These are phyloP conservation scores for Porites cylindrica DNA, from an alignment of 92 coral and sea anemone genomes.

Conservation along the genomic window DNA sequence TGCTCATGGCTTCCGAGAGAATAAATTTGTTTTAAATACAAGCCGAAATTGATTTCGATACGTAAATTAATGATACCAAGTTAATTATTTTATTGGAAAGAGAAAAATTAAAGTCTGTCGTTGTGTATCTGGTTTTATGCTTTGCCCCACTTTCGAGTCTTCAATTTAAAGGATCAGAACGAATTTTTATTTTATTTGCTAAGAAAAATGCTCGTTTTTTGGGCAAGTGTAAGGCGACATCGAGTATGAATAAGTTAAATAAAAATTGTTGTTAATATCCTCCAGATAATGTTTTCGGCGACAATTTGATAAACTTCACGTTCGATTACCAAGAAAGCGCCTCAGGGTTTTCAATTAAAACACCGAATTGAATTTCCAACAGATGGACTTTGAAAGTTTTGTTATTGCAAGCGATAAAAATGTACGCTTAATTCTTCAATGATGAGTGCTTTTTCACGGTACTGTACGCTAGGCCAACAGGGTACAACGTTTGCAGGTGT, in stretches of 20 bases:
- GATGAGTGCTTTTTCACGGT: too few species aligned
- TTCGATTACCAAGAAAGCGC: not conserved
- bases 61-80: not conserved
- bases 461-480: too few species aligned
- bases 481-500: too few species aligned
- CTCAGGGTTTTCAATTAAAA: not conserved
- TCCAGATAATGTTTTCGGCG: not conserved
- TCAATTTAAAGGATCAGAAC: too few species aligned
- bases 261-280: not conserved
- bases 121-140: not conserved
- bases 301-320: not conserved
- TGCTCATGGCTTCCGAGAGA: conserved; percentile 19
- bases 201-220: not conserved
- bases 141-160: too few species aligned
- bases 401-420: too few species aligned
- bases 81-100: not conserved
- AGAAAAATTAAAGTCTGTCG: not conserved
- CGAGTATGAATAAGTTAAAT: not conserved
- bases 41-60: conserved; percentile 24
- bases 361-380: not conserved
- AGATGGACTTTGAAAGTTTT: not conserved
- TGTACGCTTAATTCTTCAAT: too few species aligned
- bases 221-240: not conserved
- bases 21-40: not conserved
- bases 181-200: not conserved